These are phyloP conservation scores for Glaucopsyche alexis DNA, from an alignment of 2,888 invertebrate species.

Conservation along the genomic window DNA sequence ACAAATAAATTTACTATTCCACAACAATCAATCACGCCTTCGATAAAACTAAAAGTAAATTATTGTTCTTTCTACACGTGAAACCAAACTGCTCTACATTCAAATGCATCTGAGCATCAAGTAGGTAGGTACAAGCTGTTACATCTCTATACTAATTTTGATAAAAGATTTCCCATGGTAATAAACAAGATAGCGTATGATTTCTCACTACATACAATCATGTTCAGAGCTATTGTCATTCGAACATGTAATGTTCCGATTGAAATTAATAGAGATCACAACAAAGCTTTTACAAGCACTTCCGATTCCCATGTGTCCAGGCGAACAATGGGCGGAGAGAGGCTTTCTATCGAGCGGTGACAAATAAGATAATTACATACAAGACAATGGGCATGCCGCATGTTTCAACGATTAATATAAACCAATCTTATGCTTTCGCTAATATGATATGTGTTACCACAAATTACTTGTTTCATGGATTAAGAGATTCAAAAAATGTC, in stretches of 20 bases:
- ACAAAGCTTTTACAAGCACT: constrained; percentile 31
- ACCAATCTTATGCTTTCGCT: constrained; percentile 28
- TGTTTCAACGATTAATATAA: constrained; percentile 49
- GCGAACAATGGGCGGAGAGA: constrained; percentile 47
- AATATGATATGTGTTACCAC: constrained; percentile 1
- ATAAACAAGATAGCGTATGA: background rate
- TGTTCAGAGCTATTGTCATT: constrained; percentile 1
- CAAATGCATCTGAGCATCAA: too few relatives aligned
- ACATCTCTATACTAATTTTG: background rate
- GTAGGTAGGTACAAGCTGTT: too few relatives aligned
- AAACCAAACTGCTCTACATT: background rate
- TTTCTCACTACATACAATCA: background rate
- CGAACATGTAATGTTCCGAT: constrained; percentile 21
- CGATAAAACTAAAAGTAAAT: background rate
- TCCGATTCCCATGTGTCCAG: constrained; percentile 42
- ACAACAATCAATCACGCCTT: background rate
- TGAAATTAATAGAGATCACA: constrained; percentile 29
- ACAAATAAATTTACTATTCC: constrained; percentile 9
- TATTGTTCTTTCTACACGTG: background rate
- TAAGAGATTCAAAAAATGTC: background rate
- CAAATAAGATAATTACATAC: constrained; percentile 51
- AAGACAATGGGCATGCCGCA: constrained; percentile 59
- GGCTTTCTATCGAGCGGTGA: constrained; percentile 54
- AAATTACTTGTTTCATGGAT: background rate
- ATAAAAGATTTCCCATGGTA: constrained; percentile 9